Base-by-base conservation (phyloP, 2,113 vertebrate genomes). In the Ctenodactylus gundi region DNA sequence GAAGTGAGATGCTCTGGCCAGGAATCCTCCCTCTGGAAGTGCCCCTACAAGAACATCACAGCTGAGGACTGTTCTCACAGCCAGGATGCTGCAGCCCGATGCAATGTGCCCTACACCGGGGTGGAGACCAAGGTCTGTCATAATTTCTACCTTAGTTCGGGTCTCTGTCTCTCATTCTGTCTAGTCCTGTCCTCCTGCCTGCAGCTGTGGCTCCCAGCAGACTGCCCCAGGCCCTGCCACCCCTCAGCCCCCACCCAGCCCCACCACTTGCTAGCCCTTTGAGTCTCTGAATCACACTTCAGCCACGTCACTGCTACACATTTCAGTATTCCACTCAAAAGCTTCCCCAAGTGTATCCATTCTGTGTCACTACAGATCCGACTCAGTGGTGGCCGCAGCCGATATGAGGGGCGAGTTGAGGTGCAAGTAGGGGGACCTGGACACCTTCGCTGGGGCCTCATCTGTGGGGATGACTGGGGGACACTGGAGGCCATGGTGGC, bases 401-500 rank as follows among this genome's bases (percentile, higher is more conserved):
- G 97, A 90, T 98, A 98, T 36, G 99, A 99, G 98, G 99, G 99
- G 81, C 98, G 99, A n/a, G 98, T 99, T 65, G 99, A 99, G 98
- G 98, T 99, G 94, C 98, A 98, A 34, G 92, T 97, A 78, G 97
- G 97, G 53, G 89, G 92, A 83, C 98, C 98, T 4, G 98, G 98
- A 34, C 97, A 97, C 3, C 97, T 96, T 86, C 98, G 85, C 93
- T 99, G 99, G 99, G 99, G 99, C 55, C 98, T 99, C 98, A 98
- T 99, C 92, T 99, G 99, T 92, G 98, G 99, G 34, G 99, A 99
- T 97, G 98, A 97, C 98, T 99, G 99, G 99, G 99, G 98, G 41
- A 99, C 98, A 9, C 98, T 97, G 95, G 99, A 99, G 97, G 99
- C 99, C 51, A 98, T 98, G 98, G 99, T 99, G 97, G 99, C 97